Conservation (phyloP, 2,113 vertebrate species). For the Alethe diademata region DNA sequence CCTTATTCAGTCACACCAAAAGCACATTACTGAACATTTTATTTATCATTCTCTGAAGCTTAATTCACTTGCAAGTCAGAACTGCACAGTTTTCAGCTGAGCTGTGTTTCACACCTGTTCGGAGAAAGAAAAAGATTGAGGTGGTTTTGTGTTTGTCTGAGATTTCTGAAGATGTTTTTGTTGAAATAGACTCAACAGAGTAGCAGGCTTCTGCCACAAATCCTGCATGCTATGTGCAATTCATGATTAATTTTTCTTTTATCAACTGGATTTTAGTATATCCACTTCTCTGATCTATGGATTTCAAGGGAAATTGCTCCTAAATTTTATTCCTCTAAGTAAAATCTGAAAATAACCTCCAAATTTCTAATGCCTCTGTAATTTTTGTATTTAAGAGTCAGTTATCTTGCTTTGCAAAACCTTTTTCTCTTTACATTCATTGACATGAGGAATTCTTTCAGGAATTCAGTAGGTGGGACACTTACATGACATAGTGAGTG, state of each 20-base stretch:
- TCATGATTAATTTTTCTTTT: not conserved
- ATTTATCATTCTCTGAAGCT: constrained; percentile 4
- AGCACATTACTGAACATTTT: not conserved
- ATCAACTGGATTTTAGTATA: not conserved
- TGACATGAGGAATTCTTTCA: not conserved
- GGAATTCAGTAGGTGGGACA: not conserved
- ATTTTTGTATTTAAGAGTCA: not conserved
- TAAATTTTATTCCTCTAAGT: not conserved
- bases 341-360: not conserved
- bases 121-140: not conserved
- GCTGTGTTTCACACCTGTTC: not conserved
- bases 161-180: not conserved
- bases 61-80: not conserved
- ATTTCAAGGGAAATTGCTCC: not conserved
- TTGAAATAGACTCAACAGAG: not conserved
- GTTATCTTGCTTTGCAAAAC: not conserved
- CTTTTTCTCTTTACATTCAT: not conserved
- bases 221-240: not conserved
- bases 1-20: constrained; percentile 6
- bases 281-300: not conserved
- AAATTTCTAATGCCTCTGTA: not conserved
- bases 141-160: not conserved
- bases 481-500: not conserved
- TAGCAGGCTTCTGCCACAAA: not conserved
- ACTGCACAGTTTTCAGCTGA: not conserved